phyloP scores from a whole-genome alignment of 2,113 vertebrate species.

The Lophura nycthemera region DNA sequence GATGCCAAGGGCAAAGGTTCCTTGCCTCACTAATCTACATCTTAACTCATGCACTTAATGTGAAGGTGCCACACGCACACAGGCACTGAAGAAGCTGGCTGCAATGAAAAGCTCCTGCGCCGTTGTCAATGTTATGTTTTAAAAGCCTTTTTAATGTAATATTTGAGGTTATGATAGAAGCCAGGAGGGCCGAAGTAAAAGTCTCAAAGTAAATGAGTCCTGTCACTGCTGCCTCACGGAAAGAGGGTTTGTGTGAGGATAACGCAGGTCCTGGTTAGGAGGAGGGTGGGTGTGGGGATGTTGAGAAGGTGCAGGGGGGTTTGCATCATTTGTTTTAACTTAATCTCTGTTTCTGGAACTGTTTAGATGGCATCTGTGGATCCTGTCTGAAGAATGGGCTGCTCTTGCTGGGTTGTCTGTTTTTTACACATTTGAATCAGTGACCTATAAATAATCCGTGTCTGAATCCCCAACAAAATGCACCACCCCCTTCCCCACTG shows the following conservation, averaged over 20 bases:
- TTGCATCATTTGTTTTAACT: neutral
- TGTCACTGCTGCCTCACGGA: neutral
- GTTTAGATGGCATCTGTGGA: conserved; percentile 31
- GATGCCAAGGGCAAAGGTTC: conserved; percentile 67
- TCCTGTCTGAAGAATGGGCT: neutral
- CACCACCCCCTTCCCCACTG: fast-evolving
- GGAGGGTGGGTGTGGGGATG: neutral
- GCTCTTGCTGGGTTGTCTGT: neutral
- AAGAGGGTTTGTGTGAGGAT: conserved; percentile 34
- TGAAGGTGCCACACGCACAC: conserved; percentile 49
- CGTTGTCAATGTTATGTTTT: conserved; percentile 53
- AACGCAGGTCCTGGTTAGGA: fast-evolving
- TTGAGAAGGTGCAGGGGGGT: conserved; percentile 32
- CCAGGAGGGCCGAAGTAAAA: conserved; percentile 66
- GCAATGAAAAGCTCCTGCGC: conserved; percentile 1
- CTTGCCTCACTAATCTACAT: conserved; percentile 69
- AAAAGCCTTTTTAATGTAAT: conserved; percentile 70
- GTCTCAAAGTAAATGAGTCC: conserved; percentile 54
- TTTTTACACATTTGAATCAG: fast-evolving
- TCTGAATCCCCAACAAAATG: neutral
- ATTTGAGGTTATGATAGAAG: conserved; percentile 66
- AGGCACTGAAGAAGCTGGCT: conserved; percentile 39
- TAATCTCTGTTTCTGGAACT: conserved; percentile 28
- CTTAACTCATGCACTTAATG: conserved; percentile 69
- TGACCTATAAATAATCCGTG: neutral